A percentile compares a stretch with the other conserved stretches of the same genome.
Conservation (phyloP, 2,797 vertebrate species). For the Sandelia bainsii region DNA sequence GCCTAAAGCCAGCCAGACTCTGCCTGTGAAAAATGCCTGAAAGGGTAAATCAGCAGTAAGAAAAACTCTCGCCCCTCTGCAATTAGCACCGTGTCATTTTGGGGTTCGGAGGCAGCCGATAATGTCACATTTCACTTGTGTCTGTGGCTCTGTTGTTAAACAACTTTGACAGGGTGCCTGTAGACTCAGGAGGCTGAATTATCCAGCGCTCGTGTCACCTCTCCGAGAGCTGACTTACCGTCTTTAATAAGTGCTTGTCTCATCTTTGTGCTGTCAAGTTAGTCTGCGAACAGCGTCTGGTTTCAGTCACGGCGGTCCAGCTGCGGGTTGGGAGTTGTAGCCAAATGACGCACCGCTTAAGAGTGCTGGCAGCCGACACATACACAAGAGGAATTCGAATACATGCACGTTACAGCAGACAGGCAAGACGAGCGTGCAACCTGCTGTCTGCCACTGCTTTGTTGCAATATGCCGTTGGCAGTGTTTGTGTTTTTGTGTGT, state of each 20-base stretch:
- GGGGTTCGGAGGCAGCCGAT: constrained; percentile 38
- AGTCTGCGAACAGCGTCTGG: constrained; percentile 45
- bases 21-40: constrained; percentile 24
- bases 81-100: constrained; percentile 67
- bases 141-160: constrained; percentile 46
- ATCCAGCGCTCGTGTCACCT: constrained; percentile 35
- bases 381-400: constrained; percentile 64
- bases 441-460: constrained; percentile 58
- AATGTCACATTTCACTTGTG: constrained; percentile 41
- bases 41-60: constrained; percentile 43
- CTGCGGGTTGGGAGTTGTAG: constrained; percentile 26
- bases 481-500: constrained; percentile 26
- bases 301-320: constrained; percentile 38
- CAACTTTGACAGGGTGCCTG: constrained; percentile 42
- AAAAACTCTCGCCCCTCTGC: constrained; percentile 44
- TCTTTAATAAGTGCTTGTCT: constrained; percentile 53
- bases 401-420: constrained; percentile 34
- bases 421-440: constrained; percentile 56
- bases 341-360: constrained; percentile 52
- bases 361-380: constrained; percentile 44
- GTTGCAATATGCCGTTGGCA: constrained; percentile 52
- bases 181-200: constrained; percentile 17
- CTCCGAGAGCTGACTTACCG: constrained; percentile 30
- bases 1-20: constrained; percentile 33
- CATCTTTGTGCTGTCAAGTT: constrained; percentile 53